Evolutionary conservation across 2,888 invertebrate species (phyloP).

Genomic region (Aphodius sticticus): DNA sequence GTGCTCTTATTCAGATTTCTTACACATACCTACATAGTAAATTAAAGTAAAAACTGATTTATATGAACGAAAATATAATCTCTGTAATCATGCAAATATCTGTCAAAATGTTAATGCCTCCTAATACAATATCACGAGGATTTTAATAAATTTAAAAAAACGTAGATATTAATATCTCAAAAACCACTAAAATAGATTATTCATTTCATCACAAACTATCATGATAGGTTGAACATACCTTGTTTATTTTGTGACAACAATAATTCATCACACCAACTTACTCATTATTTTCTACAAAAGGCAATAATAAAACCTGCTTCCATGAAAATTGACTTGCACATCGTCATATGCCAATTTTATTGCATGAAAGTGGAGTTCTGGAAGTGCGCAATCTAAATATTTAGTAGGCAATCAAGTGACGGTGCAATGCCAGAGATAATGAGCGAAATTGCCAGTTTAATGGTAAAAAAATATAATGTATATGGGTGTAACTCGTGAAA

Average conservation of each 20-base stretch:
- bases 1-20: too few species aligned
- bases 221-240: background rate
- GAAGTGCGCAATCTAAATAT: background rate
- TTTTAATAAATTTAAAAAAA: too few species aligned
- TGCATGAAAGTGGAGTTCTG: background rate
- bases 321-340: background rate
- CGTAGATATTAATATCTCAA: too few species aligned
- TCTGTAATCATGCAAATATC: too few species aligned
- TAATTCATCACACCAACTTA: background rate
- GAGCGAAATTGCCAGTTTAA: background rate
- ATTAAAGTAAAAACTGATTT: too few species aligned
- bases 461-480: background rate
- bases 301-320: background rate
- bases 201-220: background rate
- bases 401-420: background rate
- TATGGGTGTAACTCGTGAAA: background rate
- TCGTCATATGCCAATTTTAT: background rate
- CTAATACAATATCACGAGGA: too few species aligned
- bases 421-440: background rate
- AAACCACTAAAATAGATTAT: background rate
- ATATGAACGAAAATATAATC: too few species aligned
- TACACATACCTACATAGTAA: too few species aligned
- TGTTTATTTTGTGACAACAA: background rate
- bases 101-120: too few species aligned
- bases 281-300: background rate